A percentile compares a stretch with the other conserved stretches of the same genome.
Conservation (phyloP, 2,888 invertebrate genomes). For the Andrena chrysosceles region DNA sequence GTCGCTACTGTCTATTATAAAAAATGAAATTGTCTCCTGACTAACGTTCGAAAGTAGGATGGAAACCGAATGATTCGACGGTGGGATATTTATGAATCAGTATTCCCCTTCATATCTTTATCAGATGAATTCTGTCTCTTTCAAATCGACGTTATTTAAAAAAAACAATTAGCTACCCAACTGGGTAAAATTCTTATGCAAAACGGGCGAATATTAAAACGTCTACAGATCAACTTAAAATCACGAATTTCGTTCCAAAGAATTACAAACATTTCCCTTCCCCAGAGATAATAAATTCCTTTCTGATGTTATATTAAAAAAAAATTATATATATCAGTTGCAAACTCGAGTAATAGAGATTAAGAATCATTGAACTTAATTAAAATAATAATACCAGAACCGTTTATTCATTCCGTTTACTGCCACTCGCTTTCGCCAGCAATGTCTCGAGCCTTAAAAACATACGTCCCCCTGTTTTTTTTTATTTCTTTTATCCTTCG, state of each 20-base stretch:
- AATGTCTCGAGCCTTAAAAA: constrained; percentile 41
- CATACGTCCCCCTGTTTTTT: constrained; percentile 35
- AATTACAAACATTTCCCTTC: background rate
- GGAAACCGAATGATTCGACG: constrained; percentile 44
- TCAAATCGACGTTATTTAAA: background rate
- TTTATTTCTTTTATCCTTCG: background rate
- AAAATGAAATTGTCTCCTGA: constrained; percentile 37
- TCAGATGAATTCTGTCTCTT: background rate
- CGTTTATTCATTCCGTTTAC: constrained; percentile 12
- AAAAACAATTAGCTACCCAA: background rate
- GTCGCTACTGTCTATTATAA: constrained; percentile 51
- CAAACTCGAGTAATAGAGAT: background rate
- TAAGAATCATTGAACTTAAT: background rate
- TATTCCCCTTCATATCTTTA: background rate
- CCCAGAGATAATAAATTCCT: background rate
- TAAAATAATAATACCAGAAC: background rate
- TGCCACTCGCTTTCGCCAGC: constrained; percentile 5
- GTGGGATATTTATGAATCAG: constrained; percentile 8
- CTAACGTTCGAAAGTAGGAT: constrained; percentile 34
- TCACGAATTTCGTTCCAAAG: background rate
- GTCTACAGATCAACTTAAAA: background rate
- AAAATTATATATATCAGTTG: background rate
- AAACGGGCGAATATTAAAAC: background rate
- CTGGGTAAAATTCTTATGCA: background rate
- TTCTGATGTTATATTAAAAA: background rate